Conservation (phyloP, 2,113 vertebrate species). For the Felis chaus region DNA sequence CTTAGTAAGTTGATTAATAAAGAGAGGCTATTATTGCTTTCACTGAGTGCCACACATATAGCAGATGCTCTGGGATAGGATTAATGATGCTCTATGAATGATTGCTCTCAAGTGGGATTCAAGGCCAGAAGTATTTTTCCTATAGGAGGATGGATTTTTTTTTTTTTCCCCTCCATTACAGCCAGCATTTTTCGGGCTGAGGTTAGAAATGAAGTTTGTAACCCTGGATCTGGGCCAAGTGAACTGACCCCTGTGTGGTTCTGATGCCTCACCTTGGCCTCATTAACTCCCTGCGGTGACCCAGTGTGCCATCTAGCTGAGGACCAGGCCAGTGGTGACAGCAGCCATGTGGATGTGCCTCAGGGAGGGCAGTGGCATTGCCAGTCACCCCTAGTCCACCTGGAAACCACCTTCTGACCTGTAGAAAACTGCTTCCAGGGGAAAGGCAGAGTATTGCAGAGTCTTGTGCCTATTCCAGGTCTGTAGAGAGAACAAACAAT, state of each 20-base stretch:
- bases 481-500: neutral
- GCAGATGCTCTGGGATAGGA: neutral
- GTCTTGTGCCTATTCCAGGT: neutral
- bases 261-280: neutral
- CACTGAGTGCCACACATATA: neutral
- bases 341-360: neutral
- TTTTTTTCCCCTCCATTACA: neutral
- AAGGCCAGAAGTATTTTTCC: neutral
- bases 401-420: neutral
- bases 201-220: neutral
- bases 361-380: neutral
- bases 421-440: neutral
- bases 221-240: neutral
- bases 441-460: neutral
- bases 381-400: neutral
- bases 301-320: neutral
- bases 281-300: neutral
- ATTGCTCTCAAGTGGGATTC: neutral
- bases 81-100: neutral
- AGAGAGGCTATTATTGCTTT: neutral
- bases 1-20: neutral
- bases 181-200: neutral
- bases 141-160: neutral
- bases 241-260: neutral
- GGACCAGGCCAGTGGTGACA: neutral